Percentiles rank a stretch among this genome's conserved stretches.
phyloP scores from a whole-genome alignment of 2,113 vertebrate species.

The Perca schrenkii region DNA sequence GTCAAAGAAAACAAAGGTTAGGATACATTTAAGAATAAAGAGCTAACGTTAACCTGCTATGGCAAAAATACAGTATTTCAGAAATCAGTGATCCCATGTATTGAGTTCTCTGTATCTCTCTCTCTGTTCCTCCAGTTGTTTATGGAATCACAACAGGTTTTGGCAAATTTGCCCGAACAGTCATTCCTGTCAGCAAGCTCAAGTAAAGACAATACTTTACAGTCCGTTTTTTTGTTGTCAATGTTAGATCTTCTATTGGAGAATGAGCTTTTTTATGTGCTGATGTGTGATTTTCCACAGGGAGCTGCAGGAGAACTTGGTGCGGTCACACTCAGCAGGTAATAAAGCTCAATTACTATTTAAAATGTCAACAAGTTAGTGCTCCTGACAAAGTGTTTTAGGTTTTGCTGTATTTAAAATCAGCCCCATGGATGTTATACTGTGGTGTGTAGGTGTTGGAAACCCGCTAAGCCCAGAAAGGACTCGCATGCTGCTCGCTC shows the following conservation, averaged over 20 bases:
- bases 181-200: slow-evolving; percentile 94
- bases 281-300: slow-evolving; percentile 77
- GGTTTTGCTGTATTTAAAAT: not conserved
- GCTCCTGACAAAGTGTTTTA: not conserved
- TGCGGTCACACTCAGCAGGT: slow-evolving; percentile 99
- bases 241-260: not conserved
- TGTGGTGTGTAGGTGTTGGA: slow-evolving; percentile 89
- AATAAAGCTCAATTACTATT: slow-evolving; percentile 23
- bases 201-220: slow-evolving; percentile 83
- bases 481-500: slow-evolving; percentile 95
- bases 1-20: slow-evolving; percentile 93
- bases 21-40: not conserved
- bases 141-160: slow-evolving; percentile 99
- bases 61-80: not conserved
- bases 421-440: not conserved
- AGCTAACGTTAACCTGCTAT: not conserved
- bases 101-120: not conserved
- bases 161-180: slow-evolving; percentile 97
- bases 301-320: slow-evolving; percentile 96
- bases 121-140: slow-evolving; percentile 87
- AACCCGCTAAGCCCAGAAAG: slow-evolving; percentile 94
- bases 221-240: not conserved
- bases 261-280: not conserved
- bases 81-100: not conserved
- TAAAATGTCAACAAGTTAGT: not conserved